These are phyloP conservation scores for Anoplopoma fimbria DNA, from an alignment of 2,113 vertebrate species.

Conservation along the genomic window DNA sequence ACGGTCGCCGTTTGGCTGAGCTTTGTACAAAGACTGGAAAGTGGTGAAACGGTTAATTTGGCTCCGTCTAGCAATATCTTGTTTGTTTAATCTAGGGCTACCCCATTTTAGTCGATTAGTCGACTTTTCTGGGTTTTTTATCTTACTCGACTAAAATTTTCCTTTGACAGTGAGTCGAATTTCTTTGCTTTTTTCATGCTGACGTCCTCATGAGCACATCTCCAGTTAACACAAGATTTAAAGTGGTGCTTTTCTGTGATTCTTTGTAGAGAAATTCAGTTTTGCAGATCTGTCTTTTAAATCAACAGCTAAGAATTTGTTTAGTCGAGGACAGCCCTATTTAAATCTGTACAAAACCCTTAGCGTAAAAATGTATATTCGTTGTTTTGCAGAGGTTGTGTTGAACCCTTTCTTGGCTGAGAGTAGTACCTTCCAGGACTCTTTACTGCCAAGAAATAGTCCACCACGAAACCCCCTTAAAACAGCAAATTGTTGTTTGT, in stretches of 20 bases:
- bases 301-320: no score
- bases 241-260: no score
- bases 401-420: background rate
- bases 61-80: background rate
- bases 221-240: no score
- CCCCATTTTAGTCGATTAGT: no score
- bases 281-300: no score
- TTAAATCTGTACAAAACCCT: background rate
- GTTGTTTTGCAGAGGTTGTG: background rate
- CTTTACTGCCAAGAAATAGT: background rate
- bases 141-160: no score
- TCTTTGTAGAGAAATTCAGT: no score
- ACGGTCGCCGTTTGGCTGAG: background rate
- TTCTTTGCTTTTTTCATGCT: no score
- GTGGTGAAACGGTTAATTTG: background rate
- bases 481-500: background rate
- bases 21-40: background rate
- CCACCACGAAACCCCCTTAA: background rate
- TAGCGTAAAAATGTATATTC: background rate
- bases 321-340: background rate
- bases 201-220: no score
- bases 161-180: no score
- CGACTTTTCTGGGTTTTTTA: no score
- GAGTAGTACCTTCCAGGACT: background rate
- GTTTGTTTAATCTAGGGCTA: no score